Evolutionary conservation across 2,797 vertebrate species (phyloP).

Genomic region (Bradypodion ventrale): DNA sequence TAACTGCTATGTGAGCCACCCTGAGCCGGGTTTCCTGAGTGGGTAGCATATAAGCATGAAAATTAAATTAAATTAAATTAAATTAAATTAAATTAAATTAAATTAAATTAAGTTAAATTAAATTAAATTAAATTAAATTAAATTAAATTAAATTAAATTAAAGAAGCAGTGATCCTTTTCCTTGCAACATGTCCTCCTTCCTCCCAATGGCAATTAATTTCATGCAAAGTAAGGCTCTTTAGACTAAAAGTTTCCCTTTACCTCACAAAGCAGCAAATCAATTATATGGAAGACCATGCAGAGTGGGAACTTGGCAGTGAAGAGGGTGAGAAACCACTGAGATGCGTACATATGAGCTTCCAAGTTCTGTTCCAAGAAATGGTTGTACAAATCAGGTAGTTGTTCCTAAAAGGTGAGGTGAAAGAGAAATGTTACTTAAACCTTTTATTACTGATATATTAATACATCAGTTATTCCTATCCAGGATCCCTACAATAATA

Average conservation of each 20-base stretch:
- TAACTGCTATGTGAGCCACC: too few species aligned
- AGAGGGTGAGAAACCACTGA: slow-evolving; percentile 98
- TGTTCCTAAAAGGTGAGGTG: slow-evolving; percentile 83
- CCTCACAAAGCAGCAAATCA: slow-evolving; percentile 96
- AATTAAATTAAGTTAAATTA: too few species aligned
- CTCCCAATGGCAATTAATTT: neutral
- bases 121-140: too few species aligned
- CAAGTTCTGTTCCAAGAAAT: slow-evolving; percentile 89
- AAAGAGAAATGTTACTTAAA: slow-evolving; percentile 36
- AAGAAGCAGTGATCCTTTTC: too few species aligned
- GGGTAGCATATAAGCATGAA: too few species aligned
- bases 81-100: too few species aligned
- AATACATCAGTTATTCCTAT: neutral
- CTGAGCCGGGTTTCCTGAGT: too few species aligned
- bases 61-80: too few species aligned
- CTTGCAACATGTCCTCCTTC: too few species aligned
- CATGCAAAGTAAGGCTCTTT: slow-evolving; percentile 4
- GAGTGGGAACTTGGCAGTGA: slow-evolving; percentile 98
- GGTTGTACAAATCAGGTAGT: slow-evolving; percentile 89
- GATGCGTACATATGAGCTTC: slow-evolving; percentile 99
- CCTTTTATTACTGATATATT: neutral
- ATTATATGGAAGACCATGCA: slow-evolving; percentile 99
- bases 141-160: too few species aligned
- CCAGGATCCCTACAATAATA: neutral
- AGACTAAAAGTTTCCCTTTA: slow-evolving; percentile 60